These are phyloP conservation scores for Poeciliopsis paucimaculata DNA, from an alignment of 2,797 vertebrate species.

Conservation along the genomic window DNA sequence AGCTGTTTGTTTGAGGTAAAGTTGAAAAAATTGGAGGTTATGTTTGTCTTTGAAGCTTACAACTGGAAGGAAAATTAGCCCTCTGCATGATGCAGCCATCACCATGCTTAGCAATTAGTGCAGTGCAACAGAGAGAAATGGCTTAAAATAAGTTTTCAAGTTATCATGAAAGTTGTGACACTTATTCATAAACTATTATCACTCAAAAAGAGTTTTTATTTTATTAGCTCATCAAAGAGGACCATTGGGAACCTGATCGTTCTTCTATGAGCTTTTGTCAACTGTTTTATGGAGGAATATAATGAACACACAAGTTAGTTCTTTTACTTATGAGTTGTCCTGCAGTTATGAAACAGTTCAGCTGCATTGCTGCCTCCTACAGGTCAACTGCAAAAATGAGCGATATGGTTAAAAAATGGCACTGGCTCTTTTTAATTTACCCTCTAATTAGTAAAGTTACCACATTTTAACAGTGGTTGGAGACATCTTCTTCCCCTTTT, in stretches of 20 bases:
- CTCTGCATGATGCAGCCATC: too few relatives aligned
- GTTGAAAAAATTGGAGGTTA: background rate
- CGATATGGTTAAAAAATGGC: too few relatives aligned
- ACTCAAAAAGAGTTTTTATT: background rate
- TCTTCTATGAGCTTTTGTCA: background rate
- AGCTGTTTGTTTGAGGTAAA: background rate
- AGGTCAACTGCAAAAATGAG: background rate
- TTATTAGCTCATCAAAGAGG: background rate
- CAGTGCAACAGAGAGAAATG: background rate
- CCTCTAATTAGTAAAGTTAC: background rate
- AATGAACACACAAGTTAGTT: background rate
- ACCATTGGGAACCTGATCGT: background rate
- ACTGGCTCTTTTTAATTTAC: background rate
- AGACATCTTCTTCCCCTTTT: background rate
- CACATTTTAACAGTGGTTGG: background rate
- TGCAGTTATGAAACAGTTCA: background rate
- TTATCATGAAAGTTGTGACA: background rate
- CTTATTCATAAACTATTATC: background rate
- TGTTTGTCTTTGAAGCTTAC: too few relatives aligned
- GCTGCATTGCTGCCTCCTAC: background rate
- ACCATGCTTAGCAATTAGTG: too few relatives aligned
- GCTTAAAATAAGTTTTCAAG: background rate
- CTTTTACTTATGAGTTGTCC: background rate
- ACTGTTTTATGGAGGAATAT: background rate
- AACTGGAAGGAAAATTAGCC: too few relatives aligned